phyloP scores from a whole-genome alignment of 2,888 invertebrate genomes.

The Prosapia bicincta region DNA sequence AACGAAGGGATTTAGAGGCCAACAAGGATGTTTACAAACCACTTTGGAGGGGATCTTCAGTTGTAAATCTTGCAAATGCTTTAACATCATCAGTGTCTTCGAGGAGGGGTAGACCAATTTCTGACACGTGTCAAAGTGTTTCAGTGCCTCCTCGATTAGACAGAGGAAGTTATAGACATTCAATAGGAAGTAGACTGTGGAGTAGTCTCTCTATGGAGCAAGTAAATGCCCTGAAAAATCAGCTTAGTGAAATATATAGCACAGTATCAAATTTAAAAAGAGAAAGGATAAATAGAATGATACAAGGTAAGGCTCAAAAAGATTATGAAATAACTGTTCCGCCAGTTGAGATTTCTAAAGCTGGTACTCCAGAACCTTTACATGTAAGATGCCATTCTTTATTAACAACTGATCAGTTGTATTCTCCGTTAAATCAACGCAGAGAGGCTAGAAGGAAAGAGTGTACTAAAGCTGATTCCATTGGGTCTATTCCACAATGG shows the following conservation, averaged over 20 bases:
- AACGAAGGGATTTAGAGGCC: slow-evolving; percentile 47
- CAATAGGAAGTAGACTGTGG: slow-evolving; percentile 70
- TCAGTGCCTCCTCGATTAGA: slow-evolving; percentile 12
- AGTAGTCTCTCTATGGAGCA: slow-evolving; percentile 83
- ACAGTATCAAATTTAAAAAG: slow-evolving; percentile 46
- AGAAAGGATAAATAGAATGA: slow-evolving; percentile 39
- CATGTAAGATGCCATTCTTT: slow-evolving; percentile 51
- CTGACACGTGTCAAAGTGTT: slow-evolving; percentile 33
- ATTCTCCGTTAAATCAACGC: slow-evolving; percentile 40
- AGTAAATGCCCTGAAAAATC: slow-evolving; percentile 72
- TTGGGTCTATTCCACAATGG: slow-evolving; percentile 50
- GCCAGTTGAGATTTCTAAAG: slow-evolving; percentile 35
- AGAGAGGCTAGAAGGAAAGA: slow-evolving; percentile 48
- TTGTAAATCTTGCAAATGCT: slow-evolving; percentile 71
- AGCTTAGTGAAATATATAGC: slow-evolving; percentile 77
- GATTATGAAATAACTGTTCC: slow-evolving; percentile 63
- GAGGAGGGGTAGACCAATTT: slow-evolving; percentile 40
- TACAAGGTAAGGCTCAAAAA: slow-evolving; percentile 36
- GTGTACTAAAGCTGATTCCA: slow-evolving; percentile 55
- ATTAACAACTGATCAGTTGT: slow-evolving; percentile 41
- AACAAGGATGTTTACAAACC: slow-evolving; percentile 71
- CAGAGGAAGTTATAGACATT: slow-evolving; percentile 2
- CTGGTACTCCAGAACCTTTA: slow-evolving; percentile 40
- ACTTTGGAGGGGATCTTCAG: slow-evolving; percentile 79
- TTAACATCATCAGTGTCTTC: slow-evolving; percentile 38